Percentiles rank a stretch among this genome's conserved stretches.
Evolutionary conservation across 2,888 invertebrate species (phyloP).

Genomic region (Diplazon laetatorius): DNA sequence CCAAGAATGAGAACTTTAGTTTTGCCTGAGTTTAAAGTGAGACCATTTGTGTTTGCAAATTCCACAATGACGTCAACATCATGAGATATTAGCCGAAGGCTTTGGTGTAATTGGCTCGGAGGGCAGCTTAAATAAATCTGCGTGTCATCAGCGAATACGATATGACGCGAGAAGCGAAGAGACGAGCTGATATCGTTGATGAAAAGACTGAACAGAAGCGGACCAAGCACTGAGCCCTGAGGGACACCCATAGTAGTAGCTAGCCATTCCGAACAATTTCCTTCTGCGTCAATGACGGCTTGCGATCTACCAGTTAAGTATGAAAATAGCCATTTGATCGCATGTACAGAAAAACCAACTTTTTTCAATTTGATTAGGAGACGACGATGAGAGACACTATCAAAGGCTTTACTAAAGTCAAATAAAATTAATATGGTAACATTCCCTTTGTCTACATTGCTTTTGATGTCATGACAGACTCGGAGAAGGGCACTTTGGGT

Average conservation of each 20-base stretch:
- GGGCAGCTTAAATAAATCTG: slow-evolving; percentile 1
- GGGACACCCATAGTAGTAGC: slow-evolving; percentile 36
- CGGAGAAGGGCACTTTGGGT: no score
- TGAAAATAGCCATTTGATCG: background rate
- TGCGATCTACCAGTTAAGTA: background rate
- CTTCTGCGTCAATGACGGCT: background rate
- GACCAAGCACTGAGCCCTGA: slow-evolving; percentile 51
- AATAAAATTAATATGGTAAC: slow-evolving; percentile 49
- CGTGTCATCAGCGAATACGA: background rate
- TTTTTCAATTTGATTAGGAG: background rate
- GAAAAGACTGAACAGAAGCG: slow-evolving; percentile 48
- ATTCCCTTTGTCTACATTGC: slow-evolving; percentile 7
- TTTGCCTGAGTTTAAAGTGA: background rate
- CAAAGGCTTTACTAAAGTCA: slow-evolving; percentile 52
- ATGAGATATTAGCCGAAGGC: background rate
- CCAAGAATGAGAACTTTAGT: background rate
- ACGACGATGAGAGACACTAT: background rate
- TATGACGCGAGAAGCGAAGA: slow-evolving; percentile 3
- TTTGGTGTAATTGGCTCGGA: background rate
- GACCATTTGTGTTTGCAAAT: slow-evolving; percentile 9
- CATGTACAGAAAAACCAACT: background rate
- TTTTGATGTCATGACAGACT: background rate
- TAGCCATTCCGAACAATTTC: background rate
- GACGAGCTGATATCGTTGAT: slow-evolving; percentile 5
- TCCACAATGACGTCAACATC: slow-evolving; percentile 23